Evolutionary conservation across 1,140 invertebrate genomes (phyloP).

Genomic region (Drosophila bifasciata): DNA sequence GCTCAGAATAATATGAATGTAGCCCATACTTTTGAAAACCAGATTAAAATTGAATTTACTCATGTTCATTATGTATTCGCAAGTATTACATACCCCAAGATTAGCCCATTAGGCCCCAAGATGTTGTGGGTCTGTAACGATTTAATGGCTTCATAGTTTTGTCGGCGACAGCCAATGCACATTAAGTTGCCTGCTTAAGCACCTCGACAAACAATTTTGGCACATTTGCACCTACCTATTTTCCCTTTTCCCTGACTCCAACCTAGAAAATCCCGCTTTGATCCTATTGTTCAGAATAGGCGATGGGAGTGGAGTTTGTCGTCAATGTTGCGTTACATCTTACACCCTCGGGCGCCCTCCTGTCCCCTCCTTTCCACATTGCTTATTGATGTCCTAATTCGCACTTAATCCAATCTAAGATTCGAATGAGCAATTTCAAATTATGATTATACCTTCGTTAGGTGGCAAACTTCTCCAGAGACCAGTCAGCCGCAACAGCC

Average conservation of each 20-base stretch:
- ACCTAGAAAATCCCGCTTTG: conserved; percentile 68
- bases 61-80: no score
- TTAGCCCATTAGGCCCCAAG: conserved; percentile 27
- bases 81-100: conserved; percentile 17
- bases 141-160: conserved; percentile 49
- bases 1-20: no score
- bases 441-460: conserved; percentile 78
- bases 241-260: neutral
- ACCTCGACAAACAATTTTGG: conserved; percentile 66
- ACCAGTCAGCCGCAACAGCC: conserved; percentile 74
- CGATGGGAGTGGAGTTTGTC: conserved; percentile 44
- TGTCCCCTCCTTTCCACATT: neutral
- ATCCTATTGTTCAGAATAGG: conserved; percentile 55
- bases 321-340: conserved; percentile 74
- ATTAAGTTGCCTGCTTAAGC: conserved; percentile 72
- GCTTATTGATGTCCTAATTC: conserved; percentile 81
- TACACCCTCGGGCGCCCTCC: conserved; percentile 46
- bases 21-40: neutral
- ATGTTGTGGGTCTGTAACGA: conserved; percentile 28
- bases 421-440: conserved; percentile 82
- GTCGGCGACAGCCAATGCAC: conserved; percentile 59
- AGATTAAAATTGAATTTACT: neutral
- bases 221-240: conserved; percentile 69
- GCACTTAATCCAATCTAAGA: conserved; percentile 82
- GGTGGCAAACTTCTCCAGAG: conserved; percentile 52